Base-by-base conservation (phyloP, 1,140 invertebrate species). In the Hormaphis cornu region DNA sequence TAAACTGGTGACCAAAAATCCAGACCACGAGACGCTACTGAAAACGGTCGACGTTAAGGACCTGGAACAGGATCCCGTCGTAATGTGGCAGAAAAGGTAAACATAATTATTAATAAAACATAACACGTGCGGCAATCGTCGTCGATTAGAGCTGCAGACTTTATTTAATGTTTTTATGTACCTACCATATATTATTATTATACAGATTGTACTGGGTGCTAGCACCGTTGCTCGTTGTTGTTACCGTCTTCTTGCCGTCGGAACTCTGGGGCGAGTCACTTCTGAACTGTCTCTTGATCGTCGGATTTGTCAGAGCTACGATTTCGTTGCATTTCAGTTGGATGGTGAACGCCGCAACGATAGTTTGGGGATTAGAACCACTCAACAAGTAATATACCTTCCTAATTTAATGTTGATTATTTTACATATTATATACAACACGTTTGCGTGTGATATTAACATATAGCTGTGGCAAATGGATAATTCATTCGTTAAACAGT, bases 31-130 rank as follows among this genome's bases (percentile, higher is more conserved):
- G 70, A 79, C 82, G 33, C 81, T 89, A 18, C 84, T 88, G 20
- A 82, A 83, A 46, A 76, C 82, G 14, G 82, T 97, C n/a, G 91
- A 97, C 73, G 86, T 95, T 80, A 82, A 84, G 1, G 95, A 98
- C 77, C 77, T 98, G 2, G 85, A 90, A 50, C 80, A 78, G 1
- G 95, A 98, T 79, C 81, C 83, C n/a, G 83, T 93, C 33, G 86
- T 97, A 3, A 88, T 86, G 83, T 88, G 92, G 58, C 95, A 98
- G 77, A 84, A 85, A 76, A 88, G 78, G 87, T 89, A 80, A 22
- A 14, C 3, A 22, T 12, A 40, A 40, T 37, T 59, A n/a, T n/a
- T 14, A 48, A 59, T 35, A 28, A 18, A 69, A n/a, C n/a, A n/a
- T n/a, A n/a, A n/a, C n/a, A n/a, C n/a, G n/a, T n/a, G n/a, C n/a